A percentile compares a stretch with the other conserved stretches of the same genome.
Evolutionary conservation across 2,113 vertebrate species (phyloP).

Genomic region (Oostethus manadensis): DNA sequence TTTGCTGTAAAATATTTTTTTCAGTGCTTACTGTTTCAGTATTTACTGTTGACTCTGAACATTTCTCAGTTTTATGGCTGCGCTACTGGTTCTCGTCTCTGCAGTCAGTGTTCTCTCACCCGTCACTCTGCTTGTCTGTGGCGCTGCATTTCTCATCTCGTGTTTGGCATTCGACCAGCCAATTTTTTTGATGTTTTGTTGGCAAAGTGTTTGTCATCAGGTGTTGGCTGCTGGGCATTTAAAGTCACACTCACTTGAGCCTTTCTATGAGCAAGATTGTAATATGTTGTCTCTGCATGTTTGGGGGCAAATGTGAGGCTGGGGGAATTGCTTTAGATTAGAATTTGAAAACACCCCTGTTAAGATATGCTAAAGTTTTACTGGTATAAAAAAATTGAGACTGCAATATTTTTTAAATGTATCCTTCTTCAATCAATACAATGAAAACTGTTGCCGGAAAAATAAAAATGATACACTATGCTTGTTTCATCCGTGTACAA

Average conservation of each 20-base stretch:
- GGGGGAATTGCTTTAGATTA: not conserved
- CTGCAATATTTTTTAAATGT: too few species aligned
- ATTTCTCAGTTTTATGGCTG: constrained; percentile 49
- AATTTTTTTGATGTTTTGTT: constrained; percentile 65
- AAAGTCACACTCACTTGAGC: constrained; percentile 47
- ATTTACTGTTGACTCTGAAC: constrained; percentile 69
- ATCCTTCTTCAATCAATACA: too few species aligned
- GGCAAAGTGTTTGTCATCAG: constrained; percentile 69
- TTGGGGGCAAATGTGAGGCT: constrained; percentile 8
- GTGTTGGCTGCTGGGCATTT: constrained; percentile 62
- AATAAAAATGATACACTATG: too few species aligned
- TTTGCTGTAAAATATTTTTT: constrained; percentile 14
- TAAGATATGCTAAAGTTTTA: not conserved
- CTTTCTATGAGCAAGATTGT: constrained; percentile 34
- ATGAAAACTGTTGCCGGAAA: too few species aligned
- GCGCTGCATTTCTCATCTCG: constrained; percentile 66
- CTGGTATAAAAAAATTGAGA: not conserved
- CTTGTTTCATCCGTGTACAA: too few species aligned
- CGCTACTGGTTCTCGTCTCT: constrained; percentile 49
- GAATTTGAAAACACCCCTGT: not conserved
- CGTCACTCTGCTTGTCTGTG: constrained; percentile 71
- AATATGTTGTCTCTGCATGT: constrained; percentile 26
- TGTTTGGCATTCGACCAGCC: constrained; percentile 68
- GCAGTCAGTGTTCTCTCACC: constrained; percentile 60
- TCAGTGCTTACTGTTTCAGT: constrained; percentile 8